Percentiles rank a stretch among this genome's conserved stretches.
Evolutionary conservation across 2,888 invertebrate genomes (phyloP).

Genomic region (Mamestra brassicae): DNA sequence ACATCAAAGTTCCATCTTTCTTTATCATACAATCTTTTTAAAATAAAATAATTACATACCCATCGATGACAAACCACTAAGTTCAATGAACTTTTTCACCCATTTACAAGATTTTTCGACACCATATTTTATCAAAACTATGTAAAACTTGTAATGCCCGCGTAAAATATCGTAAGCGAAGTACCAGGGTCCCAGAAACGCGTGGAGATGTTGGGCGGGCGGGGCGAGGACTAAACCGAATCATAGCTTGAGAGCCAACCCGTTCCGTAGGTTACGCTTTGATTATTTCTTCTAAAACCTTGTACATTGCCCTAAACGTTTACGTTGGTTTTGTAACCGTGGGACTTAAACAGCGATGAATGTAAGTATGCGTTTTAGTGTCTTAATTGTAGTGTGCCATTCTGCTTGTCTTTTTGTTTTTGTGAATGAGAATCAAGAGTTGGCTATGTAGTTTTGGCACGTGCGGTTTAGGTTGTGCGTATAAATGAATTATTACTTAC

Average conservation of each 20-base stretch:
- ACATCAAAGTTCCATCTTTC: neutral
- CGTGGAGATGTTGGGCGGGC: slow-evolving; percentile 75
- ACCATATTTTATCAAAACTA: slow-evolving; percentile 15
- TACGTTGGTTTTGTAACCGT: neutral
- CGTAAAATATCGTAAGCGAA: slow-evolving; percentile 27
- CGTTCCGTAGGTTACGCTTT: slow-evolving; percentile 5
- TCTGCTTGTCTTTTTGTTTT: neutral
- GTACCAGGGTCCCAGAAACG: slow-evolving; percentile 73
- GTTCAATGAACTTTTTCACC: slow-evolving; percentile 37
- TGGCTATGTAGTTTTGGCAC: neutral
- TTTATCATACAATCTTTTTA: neutral
- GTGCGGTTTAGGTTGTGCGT: neutral
- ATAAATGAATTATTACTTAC: neutral
- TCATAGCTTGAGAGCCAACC: slow-evolving; percentile 36
- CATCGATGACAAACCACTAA: slow-evolving; percentile 39
- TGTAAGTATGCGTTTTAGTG: neutral
- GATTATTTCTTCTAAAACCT: slow-evolving; percentile 24
- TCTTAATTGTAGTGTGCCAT: neutral
- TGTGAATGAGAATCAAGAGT: slow-evolving; percentile 1
- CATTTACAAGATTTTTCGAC: slow-evolving; percentile 12
- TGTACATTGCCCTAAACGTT: slow-evolving; percentile 1
- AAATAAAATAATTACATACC: slow-evolving; percentile 35
- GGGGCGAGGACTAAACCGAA: slow-evolving; percentile 69
- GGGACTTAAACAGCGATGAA: slow-evolving; percentile 29
- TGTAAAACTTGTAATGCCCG: slow-evolving; percentile 16